phyloP scores from a whole-genome alignment of 2,797 vertebrate species.

The Mormyrus hasselquistii region DNA sequence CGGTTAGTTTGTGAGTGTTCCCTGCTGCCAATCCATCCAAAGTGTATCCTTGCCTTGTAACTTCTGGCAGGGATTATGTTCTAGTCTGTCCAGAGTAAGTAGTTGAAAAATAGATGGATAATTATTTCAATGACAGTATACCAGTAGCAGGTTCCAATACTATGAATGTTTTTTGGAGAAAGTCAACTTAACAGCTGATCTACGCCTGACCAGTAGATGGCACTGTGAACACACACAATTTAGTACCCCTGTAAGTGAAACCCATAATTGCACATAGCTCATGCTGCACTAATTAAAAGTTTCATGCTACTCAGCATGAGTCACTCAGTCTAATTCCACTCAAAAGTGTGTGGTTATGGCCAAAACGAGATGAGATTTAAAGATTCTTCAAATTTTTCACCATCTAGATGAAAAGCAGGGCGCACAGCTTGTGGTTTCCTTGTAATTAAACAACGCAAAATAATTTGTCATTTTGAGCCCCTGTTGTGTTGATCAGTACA shows the following conservation, averaged over 20 bases:
- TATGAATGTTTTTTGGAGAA: background rate
- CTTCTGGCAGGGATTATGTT: background rate
- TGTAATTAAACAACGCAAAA: background rate
- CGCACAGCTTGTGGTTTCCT: background rate
- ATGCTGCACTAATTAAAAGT: constrained; percentile 14
- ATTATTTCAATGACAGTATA: background rate
- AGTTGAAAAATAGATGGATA: background rate
- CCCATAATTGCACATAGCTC: background rate
- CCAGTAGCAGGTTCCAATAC: background rate
- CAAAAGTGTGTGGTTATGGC: background rate
- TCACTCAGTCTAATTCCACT: background rate
- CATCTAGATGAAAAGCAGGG: background rate
- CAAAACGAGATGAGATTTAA: background rate
- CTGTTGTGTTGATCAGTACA: background rate
- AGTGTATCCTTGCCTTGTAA: background rate
- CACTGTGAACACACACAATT: constrained; percentile 11
- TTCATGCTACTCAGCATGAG: background rate
- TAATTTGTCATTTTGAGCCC: background rate
- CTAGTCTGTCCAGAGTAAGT: background rate
- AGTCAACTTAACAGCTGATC: background rate
- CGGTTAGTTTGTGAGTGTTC: background rate
- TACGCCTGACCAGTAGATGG: constrained; percentile 20
- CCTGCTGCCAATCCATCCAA: background rate
- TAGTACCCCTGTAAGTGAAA: background rate
- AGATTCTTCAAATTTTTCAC: constrained; percentile 8